These are phyloP conservation scores for Zaprionus inermis DNA, from an alignment of 1,140 invertebrate species.

Conservation along the genomic window DNA sequence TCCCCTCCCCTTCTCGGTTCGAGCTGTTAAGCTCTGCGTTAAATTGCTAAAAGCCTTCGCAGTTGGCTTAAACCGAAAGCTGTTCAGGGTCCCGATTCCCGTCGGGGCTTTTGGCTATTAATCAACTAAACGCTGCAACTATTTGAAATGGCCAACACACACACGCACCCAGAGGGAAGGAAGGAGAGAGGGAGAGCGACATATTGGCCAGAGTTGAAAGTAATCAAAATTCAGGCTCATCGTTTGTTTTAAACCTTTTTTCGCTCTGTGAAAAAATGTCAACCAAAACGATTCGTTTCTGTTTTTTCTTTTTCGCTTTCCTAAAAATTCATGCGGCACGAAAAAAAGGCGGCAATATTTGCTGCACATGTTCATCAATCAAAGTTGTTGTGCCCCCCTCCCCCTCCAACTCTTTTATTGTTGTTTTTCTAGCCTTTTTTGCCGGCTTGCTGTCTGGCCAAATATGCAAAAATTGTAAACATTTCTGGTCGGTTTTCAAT, in stretches of 20 bases:
- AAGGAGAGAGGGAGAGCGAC: not conserved
- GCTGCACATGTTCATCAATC: constrained; percentile 78
- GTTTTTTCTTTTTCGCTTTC: constrained; percentile 18
- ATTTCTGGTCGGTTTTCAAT: constrained; percentile 41
- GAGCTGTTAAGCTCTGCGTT: constrained; percentile 79
- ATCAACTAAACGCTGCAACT: constrained; percentile 82
- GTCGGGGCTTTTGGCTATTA: constrained; percentile 63
- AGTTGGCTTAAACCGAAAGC: constrained; percentile 76
- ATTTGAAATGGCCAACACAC: constrained; percentile 61
- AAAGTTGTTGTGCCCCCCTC: constrained; percentile 56
- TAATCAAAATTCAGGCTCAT: constrained; percentile 73
- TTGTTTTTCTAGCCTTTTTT: constrained; percentile 32
- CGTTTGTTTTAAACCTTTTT: constrained; percentile 47
- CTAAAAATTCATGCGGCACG: constrained; percentile 36
- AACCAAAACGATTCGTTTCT: constrained; percentile 54
- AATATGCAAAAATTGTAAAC: constrained; percentile 59
- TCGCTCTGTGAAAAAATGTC: constrained; percentile 55
- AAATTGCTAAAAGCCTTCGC: constrained; percentile 78
- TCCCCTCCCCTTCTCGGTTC: not conserved
- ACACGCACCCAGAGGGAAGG: constrained; percentile 3
- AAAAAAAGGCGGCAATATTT: constrained; percentile 46
- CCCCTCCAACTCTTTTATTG: constrained; percentile 10
- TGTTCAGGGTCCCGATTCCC: constrained; percentile 7
- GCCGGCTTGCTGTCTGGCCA: constrained; percentile 27
- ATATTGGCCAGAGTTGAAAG: constrained; percentile 66